phyloP scores from a whole-genome alignment of 1,140 invertebrate species.

The Manduca sexta region DNA sequence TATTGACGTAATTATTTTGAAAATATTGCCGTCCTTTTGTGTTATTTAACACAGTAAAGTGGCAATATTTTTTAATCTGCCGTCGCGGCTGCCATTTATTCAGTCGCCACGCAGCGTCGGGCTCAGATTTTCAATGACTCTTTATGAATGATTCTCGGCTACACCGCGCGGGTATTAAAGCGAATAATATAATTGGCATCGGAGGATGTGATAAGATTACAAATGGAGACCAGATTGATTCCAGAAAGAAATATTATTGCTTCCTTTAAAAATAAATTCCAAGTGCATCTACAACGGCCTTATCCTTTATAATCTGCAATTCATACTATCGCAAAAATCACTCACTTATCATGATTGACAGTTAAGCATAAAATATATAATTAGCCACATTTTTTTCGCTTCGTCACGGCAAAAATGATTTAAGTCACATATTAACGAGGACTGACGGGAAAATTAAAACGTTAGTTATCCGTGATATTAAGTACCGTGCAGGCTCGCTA shows the following conservation, averaged over 20 bases:
- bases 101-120: conserved; percentile 24
- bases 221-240: too few species aligned
- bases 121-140: conserved; percentile 53
- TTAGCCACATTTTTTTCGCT: not conserved
- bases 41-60: conserved; percentile 56
- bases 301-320: too few species aligned
- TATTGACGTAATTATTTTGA: conserved; percentile 70
- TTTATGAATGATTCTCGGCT: conserved; percentile 33
- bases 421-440: conserved; percentile 26
- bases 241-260: too few species aligned
- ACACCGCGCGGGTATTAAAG: conserved; percentile 4
- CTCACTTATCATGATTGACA: too few species aligned
- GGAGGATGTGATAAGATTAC: too few species aligned
- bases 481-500: conserved; percentile 18
- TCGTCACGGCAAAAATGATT: conserved; percentile 5
- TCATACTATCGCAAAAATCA: too few species aligned
- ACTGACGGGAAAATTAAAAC: conserved; percentile 36
- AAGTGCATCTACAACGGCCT: too few species aligned
- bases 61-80: conserved; percentile 56
- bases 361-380: not conserved
- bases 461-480: conserved; percentile 34
- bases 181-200: not conserved
- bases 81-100: conserved; percentile 34
- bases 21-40: conserved; percentile 63
- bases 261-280: too few species aligned